Percentiles rank a stretch among this genome's conserved stretches.
These are phyloP conservation scores for Drosophila prosaltans DNA, from an alignment of 1,140 invertebrate genomes.

Conservation along the genomic window DNA sequence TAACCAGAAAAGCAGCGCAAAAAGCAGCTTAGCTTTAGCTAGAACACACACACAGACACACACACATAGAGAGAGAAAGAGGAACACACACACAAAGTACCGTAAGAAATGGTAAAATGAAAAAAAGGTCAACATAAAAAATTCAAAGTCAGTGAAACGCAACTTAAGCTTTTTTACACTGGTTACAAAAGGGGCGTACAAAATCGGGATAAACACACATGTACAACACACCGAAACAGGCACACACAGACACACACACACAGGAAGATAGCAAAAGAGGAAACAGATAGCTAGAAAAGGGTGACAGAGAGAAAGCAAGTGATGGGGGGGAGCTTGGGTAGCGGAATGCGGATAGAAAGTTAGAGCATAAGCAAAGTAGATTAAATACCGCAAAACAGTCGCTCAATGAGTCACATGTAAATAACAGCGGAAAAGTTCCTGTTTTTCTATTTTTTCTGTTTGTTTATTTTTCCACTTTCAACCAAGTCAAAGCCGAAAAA, in stretches of 20 bases:
- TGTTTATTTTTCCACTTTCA: constrained; percentile 28
- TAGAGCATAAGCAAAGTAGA: constrained; percentile 76
- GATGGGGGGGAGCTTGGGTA: constrained; percentile 3
- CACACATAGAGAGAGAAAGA: neutral
- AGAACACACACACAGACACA: neutral
- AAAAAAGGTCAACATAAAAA: constrained; percentile 73
- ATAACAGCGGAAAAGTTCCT: constrained; percentile 48
- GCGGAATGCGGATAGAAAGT: constrained; percentile 51
- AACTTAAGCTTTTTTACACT: constrained; percentile 77
- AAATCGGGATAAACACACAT: constrained; percentile 81
- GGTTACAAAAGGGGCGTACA: constrained; percentile 54
- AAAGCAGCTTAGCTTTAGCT: constrained; percentile 68
- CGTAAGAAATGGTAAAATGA: neutral
- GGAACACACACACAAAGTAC: neutral
- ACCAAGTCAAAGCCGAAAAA: constrained; percentile 65
- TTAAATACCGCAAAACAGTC: constrained; percentile 80
- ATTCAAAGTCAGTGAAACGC: constrained; percentile 80
- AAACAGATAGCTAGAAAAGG: neutral
- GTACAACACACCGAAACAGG: constrained; percentile 56
- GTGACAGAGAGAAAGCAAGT: neutral
- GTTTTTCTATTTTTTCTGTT: constrained; percentile 11
- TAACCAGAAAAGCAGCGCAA: constrained; percentile 77
- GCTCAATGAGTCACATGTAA: constrained; percentile 77
- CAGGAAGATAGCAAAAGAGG: neutral
- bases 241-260: constrained; percentile 11